Evolutionary conservation across 1,140 invertebrate genomes (phyloP).

Genomic region (Pararge aegeria): DNA sequence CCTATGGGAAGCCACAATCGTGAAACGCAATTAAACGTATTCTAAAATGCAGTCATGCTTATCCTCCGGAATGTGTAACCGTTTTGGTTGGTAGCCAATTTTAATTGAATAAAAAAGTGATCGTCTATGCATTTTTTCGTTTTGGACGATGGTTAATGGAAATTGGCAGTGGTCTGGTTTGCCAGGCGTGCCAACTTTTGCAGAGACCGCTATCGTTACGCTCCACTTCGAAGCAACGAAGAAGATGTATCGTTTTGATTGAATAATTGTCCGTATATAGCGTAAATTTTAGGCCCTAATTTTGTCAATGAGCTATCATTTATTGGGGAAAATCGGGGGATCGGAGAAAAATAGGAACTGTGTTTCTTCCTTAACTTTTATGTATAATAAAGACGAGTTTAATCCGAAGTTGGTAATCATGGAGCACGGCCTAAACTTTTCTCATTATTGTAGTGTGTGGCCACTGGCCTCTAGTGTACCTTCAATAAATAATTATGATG

Average conservation of each 20-base stretch:
- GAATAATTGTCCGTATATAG: constrained; percentile 58
- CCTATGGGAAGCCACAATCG: constrained; percentile 2
- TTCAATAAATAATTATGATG: no score
- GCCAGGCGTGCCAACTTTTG: constrained; percentile 75
- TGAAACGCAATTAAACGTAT: constrained; percentile 36
- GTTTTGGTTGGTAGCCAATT: constrained; percentile 75
- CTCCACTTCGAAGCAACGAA: constrained; percentile 59
- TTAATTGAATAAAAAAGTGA: constrained; percentile 80
- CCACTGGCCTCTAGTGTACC: no score
- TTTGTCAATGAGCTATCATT: not conserved
- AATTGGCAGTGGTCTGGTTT: constrained; percentile 75
- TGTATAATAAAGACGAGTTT: no score
- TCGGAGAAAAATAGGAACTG: constrained; percentile 2
- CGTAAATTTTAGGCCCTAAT: not conserved
- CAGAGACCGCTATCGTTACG: constrained; percentile 72
- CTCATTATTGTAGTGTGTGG: no score
- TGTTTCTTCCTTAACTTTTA: not conserved
- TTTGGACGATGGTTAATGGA: constrained; percentile 79
- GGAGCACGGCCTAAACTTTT: no score
- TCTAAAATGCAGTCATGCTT: constrained; percentile 42
- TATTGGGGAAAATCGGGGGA: no score
- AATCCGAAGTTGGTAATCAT: no score
- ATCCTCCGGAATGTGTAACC: constrained; percentile 49
- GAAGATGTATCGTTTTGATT: constrained; percentile 75
- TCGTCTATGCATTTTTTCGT: constrained; percentile 78